phyloP scores from a whole-genome alignment of 1,140 invertebrate genomes.

The Rhagoletis zephyria region DNA sequence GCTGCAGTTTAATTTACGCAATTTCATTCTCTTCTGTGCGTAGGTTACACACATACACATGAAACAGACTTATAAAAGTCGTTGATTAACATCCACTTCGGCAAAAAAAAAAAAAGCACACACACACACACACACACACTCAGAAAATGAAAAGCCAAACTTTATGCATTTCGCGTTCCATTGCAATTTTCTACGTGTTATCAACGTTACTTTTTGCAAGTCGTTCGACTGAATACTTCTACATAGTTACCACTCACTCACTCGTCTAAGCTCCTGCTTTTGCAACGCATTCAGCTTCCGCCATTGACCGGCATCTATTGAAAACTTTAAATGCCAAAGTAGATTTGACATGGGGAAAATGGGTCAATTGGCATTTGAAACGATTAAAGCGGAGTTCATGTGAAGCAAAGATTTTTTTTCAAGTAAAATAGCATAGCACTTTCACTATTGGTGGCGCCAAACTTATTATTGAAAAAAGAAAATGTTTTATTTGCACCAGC shows the following conservation, averaged over 20 bases:
- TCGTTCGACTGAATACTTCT: too few species aligned
- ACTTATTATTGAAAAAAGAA: not conserved
- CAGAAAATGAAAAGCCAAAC: not conserved
- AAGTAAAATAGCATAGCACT: not conserved
- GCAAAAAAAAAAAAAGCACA: not conserved
- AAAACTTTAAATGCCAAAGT: not conserved
- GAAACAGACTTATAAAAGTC: too few species aligned
- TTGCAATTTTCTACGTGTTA: slow-evolving; percentile 33
- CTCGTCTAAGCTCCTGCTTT: not conserved
- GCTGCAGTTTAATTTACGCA: slow-evolving; percentile 7
- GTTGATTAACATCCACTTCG: not conserved
- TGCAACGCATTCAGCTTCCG: not conserved
- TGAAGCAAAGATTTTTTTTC: not conserved
- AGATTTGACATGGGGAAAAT: not conserved
- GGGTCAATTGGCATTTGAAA: not conserved
- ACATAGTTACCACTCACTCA: too few species aligned
- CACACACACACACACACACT: too few species aligned
- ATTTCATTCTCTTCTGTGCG: not conserved
- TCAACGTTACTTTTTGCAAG: not conserved
- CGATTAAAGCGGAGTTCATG: too few species aligned
- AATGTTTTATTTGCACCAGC: not conserved
- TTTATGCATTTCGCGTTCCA: slow-evolving; percentile 21
- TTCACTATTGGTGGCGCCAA: too few species aligned
- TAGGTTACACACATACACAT: not conserved
- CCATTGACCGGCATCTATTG: not conserved